phyloP scores from a whole-genome alignment of 2,888 invertebrate genomes.

The Tipula helvola region DNA sequence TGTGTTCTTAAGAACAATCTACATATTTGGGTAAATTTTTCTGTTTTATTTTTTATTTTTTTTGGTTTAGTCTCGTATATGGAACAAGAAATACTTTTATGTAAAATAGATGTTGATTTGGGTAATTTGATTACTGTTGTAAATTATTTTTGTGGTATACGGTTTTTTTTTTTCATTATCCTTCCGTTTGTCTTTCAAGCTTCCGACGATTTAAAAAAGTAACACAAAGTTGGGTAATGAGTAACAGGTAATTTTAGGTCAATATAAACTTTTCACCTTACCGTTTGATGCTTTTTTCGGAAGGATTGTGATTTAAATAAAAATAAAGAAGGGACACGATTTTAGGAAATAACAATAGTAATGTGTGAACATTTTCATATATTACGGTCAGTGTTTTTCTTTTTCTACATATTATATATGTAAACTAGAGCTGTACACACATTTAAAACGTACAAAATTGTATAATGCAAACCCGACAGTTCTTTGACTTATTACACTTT shows the following conservation, averaged over 20 bases:
- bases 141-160: not conserved
- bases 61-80: not conserved
- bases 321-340: not conserved
- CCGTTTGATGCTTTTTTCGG: not conserved
- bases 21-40: not conserved
- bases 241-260: not conserved
- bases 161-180: not conserved
- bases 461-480: too few species aligned
- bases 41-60: not conserved
- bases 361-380: too few species aligned
- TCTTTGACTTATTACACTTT: too few species aligned
- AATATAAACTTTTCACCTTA: not conserved
- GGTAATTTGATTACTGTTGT: not conserved
- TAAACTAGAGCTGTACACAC: too few species aligned
- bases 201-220: not conserved
- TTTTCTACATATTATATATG: too few species aligned
- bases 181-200: not conserved
- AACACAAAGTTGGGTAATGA: not conserved
- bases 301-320: not conserved
- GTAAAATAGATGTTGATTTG: constrained; percentile 4
- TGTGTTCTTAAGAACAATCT: not conserved
- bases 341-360: too few species aligned
- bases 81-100: not conserved
- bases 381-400: too few species aligned
- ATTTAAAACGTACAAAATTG: too few species aligned